Base-by-base conservation (phyloP, 2,888 invertebrate genomes). In the Chloroclysta siterata region DNA sequence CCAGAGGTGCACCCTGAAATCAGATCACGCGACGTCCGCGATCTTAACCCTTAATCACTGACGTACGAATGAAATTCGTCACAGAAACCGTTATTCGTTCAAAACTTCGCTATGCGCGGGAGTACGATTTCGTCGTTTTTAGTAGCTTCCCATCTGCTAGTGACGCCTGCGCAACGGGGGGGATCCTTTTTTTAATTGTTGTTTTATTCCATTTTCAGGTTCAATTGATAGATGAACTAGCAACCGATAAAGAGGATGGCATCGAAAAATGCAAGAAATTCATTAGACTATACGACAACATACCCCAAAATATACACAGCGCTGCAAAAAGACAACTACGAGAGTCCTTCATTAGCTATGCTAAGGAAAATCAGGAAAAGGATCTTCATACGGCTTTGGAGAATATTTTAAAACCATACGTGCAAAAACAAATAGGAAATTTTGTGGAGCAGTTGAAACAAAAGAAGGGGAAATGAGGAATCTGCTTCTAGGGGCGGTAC, bases 151-250 rank as follows among this genome's bases (percentile, higher is more conserved):
- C n/a, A n/a, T n/a, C n/a, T n/a, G n/a, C n/a, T n/a, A n/a, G n/a
- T n/a, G n/a, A n/a, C n/a, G n/a, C n/a, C n/a, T n/a, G n/a, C n/a
- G n/a, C n/a, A n/a, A n/a, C n/a, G n/a, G n/a, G n/a, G n/a, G n/a
- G n/a, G n/a, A n/a, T n/a, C n/a, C 22, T 22, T 2, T 22, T 22
- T 22, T 22, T 22, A 2, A 2, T 22, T 22, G 3, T 22, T 22
- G 22, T 22, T 22, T 22, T 39, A 39, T 39, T 2, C 3, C 0
- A 11, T 39, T 39, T 74, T 39, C 70, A 87, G 85, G 88, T 95
- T 46, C 96, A 96, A 5, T 84, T 97, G 0, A 90, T 97, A 1
- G 97, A 97, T 87, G 96, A 96, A 80, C 77, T 95, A 42, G 96
- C 94, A 5, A 77, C 84, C 13, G 93, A 94, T 75, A 95, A 95